These are phyloP conservation scores for Gobio occitaniae DNA, from an alignment of 2,797 vertebrate genomes.

Conservation along the genomic window DNA sequence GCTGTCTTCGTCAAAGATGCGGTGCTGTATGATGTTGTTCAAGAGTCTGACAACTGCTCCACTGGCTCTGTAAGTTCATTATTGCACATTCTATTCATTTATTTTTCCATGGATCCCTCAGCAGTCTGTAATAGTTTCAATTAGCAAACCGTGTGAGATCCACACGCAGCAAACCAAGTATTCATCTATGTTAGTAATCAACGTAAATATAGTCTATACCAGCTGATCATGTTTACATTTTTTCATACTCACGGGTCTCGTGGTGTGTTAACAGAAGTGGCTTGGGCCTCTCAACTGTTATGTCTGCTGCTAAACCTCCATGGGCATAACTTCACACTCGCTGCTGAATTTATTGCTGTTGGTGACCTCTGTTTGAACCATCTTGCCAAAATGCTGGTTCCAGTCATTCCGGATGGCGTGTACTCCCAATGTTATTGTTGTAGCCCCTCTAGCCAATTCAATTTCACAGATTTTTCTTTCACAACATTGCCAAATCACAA, in stretches of 20 bases:
- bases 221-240: slow-evolving; percentile 19
- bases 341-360: neutral
- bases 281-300: slow-evolving; percentile 9
- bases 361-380: slow-evolving; percentile 33
- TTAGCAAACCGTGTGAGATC: slow-evolving; percentile 6
- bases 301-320: slow-evolving; percentile 21
- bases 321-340: slow-evolving; percentile 12
- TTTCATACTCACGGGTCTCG: neutral
- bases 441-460: slow-evolving; percentile 17
- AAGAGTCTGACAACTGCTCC: slow-evolving; percentile 84
- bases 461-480: slow-evolving; percentile 24
- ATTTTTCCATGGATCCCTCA: neutral
- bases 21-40: slow-evolving; percentile 84
- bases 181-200: slow-evolving; percentile 1
- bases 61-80: slow-evolving; percentile 83
- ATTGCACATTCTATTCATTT: neutral
- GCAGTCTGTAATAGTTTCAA: neutral
- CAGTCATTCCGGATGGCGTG: slow-evolving; percentile 23
- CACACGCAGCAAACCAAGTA: neutral
- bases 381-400: slow-evolving; percentile 29
- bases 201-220: neutral
- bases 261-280: slow-evolving; percentile 10
- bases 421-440: slow-evolving; percentile 28
- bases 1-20: slow-evolving; percentile 93
- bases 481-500: slow-evolving; percentile 3